Percentiles rank a stretch among this genome's conserved stretches.
Conservation (phyloP, 2,888 invertebrate species). For the Caenorhabditis sp. region DNA sequence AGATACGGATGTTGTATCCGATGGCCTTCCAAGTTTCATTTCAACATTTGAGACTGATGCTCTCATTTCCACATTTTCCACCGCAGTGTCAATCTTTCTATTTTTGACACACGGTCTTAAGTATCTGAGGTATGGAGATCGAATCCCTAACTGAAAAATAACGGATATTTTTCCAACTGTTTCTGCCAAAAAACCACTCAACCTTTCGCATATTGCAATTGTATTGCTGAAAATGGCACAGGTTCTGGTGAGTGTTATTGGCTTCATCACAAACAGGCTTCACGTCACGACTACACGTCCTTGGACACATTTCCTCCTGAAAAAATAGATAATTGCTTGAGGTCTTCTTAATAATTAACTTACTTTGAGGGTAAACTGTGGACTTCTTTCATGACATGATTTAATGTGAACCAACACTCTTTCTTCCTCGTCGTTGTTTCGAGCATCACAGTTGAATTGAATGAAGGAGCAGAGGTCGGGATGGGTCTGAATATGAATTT, state of each 20-base stretch:
- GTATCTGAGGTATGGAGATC: conserved; percentile 57
- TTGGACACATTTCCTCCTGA: conserved; percentile 66
- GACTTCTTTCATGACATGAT: conserved; percentile 73
- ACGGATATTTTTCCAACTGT: background rate
- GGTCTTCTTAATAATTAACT: conserved; percentile 4
- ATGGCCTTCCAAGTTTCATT: conserved; percentile 8
- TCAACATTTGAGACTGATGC: conserved; percentile 59
- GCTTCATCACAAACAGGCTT: conserved; percentile 80
- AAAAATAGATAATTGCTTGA: background rate
- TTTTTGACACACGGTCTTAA: conserved; percentile 53
- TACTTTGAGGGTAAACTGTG: conserved; percentile 71
- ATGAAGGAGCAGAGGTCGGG: conserved; percentile 75
- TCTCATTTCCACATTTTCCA: conserved; percentile 61
- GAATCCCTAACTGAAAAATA: conserved; percentile 50
- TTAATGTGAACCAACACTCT: conserved; percentile 79
- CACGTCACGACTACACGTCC: conserved; percentile 67
- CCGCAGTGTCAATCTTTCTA: conserved; percentile 59
- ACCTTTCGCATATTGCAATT: conserved; percentile 75
- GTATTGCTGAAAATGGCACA: conserved; percentile 80
- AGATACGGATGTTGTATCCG: background rate
- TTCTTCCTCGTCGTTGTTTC: conserved; percentile 68
- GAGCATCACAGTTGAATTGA: conserved; percentile 77
- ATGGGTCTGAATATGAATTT: conserved; percentile 71
- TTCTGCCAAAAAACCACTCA: background rate
- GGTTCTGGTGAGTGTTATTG: conserved; percentile 78